phyloP scores from a whole-genome alignment of 2,888 invertebrate species.

The Agonopterix arenella region DNA sequence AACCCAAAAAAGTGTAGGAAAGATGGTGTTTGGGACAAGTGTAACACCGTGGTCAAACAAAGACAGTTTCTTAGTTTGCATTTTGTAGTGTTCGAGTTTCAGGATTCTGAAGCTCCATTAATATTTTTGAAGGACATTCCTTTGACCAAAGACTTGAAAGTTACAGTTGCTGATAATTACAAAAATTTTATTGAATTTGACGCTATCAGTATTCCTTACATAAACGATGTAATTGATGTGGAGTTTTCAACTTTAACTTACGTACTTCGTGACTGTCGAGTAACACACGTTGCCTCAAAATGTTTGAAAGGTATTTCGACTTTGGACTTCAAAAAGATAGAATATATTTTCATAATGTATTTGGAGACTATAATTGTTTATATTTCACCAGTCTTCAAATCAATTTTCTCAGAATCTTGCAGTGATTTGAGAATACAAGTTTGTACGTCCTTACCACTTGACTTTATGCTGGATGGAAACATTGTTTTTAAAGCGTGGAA shows the following conservation, averaged over 20 bases:
- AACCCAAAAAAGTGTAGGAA: slow-evolving; percentile 16
- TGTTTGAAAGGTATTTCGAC: slow-evolving; percentile 26
- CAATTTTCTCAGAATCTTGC: slow-evolving; percentile 22
- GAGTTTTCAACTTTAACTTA: slow-evolving; percentile 21
- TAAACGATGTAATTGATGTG: slow-evolving; percentile 9
- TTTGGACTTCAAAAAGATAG: slow-evolving; percentile 27
- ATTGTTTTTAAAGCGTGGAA: slow-evolving; percentile 39
- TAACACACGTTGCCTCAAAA: slow-evolving; percentile 24
- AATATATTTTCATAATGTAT: slow-evolving; percentile 38
- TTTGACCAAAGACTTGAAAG: slow-evolving; percentile 21
- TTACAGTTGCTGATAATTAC: slow-evolving; percentile 33
- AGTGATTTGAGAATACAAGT: slow-evolving; percentile 26
- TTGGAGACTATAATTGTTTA: slow-evolving; percentile 31
- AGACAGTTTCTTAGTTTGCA: slow-evolving; percentile 26
- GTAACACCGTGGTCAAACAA: slow-evolving; percentile 21
- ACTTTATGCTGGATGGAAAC: slow-evolving; percentile 33
- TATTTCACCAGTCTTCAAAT: slow-evolving; percentile 26
- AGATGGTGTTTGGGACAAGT: slow-evolving; percentile 18
- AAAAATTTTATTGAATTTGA: slow-evolving; percentile 23
- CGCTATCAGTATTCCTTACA: slow-evolving; percentile 13
- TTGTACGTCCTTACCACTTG: slow-evolving; percentile 19
- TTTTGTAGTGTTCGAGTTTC: slow-evolving; percentile 30
- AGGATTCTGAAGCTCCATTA: slow-evolving; percentile 24
- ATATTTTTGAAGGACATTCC: slow-evolving; percentile 25
- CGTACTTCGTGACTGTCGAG: slow-evolving; percentile 27